Evolutionary conservation across 2,888 invertebrate genomes (phyloP), one percentile per base, ranked within the genome.

Genomic region (Linnaemya tessellans): DNA sequence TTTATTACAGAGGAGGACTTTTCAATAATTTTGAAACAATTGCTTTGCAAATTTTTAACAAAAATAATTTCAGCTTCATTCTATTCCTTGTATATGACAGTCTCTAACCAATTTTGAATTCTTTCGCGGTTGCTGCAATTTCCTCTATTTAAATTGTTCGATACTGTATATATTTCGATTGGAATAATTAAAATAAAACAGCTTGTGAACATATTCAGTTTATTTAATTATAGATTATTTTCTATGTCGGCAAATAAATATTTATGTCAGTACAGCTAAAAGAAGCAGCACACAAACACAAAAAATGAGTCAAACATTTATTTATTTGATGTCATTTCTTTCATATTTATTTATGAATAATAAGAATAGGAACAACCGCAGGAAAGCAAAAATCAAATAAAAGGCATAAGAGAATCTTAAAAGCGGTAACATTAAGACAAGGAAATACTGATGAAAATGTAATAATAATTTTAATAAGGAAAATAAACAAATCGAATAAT

Each of bases 291-390:
- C 56, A 70, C 22, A 58, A 18, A 10, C 41, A 43, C 13, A 20
- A 73, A 62, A 74, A 54, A 54, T 74, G 74, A 80, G 49, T 81
- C 81, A 75, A 75, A 41, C 43, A 30, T 62, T 77, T 71, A 13
- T 49, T 49, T 49, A 56, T 68, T 81, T 81, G 74, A 75, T 81
- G 75, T 75, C 81, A 81, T 62, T 43, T 43, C 30, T 60, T 9
- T n/a, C 30, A 35, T 46, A 18, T 46, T 18, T 58, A 18, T 73
- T 60, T 35, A 51, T 35, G 7, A 20, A 49, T 11, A 62, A 11
- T 46, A 8, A 60, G 41, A 25, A 41, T 43, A 18, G 38, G 25
- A 22, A 58, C 11, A 41, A 62, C 38, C 22, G 41, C 22, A 56
- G 51, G 54, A 35, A 54, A 68, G n/a, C 43, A 30, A 49, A 49